Percentiles rank a stretch among this genome's conserved stretches.
These are phyloP conservation scores for Syndactyla subalaris DNA, from an alignment of 2,797 vertebrate genomes.

Conservation along the genomic window DNA sequence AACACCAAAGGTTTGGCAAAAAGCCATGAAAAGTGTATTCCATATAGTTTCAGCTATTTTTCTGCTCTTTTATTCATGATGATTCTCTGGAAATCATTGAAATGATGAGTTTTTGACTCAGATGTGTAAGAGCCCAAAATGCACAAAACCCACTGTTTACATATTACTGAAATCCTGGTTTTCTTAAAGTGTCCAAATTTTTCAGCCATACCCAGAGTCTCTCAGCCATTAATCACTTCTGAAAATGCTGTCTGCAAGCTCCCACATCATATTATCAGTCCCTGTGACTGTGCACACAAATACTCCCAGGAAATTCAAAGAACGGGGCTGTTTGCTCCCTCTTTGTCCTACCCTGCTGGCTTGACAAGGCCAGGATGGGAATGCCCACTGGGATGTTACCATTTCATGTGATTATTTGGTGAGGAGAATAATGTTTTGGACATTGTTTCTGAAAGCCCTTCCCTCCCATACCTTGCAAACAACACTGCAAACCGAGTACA, in stretches of 20 bases:
- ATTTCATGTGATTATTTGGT: not conserved
- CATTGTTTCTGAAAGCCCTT: not conserved
- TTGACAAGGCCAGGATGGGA: not conserved
- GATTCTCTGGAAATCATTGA: not conserved
- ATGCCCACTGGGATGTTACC: not conserved
- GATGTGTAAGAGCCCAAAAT: not conserved
- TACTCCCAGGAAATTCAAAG: not conserved
- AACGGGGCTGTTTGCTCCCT: not conserved
- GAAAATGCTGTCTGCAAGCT: not conserved
- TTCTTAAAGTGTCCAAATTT: not conserved
- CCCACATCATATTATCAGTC: not conserved
- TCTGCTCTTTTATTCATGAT: not conserved
- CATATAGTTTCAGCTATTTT: not conserved
- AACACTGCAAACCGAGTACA: not conserved
- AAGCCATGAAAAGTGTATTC: not conserved
- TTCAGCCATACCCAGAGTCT: not conserved
- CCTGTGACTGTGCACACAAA: not conserved
- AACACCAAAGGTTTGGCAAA: not conserved
- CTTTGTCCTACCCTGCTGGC: not conserved
- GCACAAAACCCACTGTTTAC: not conserved
- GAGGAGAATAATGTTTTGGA: not conserved
- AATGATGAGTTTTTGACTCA: not conserved
- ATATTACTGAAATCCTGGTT: not conserved
- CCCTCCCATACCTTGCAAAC: not conserved
- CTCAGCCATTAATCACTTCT: not conserved